phyloP scores from a whole-genome alignment of 2,797 vertebrate species.

The Cossypha caffra region DNA sequence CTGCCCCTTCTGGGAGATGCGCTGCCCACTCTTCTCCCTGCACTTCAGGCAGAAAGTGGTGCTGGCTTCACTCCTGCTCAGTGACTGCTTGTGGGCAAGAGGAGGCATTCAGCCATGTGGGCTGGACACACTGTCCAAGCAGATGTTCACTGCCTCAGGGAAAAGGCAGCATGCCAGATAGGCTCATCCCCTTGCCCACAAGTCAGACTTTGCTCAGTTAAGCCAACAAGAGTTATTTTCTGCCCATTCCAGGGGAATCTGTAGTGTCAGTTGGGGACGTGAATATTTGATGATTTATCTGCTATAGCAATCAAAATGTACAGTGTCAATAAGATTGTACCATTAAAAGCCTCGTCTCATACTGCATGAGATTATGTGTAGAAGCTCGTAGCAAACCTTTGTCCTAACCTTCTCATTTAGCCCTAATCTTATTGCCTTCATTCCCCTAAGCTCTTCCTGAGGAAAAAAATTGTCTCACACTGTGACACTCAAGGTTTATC shows the following conservation, averaged over 20 bases:
- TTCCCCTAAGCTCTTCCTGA: neutral
- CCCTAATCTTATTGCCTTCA: neutral
- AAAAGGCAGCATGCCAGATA: neutral
- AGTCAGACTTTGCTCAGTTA: neutral
- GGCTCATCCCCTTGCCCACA: neutral
- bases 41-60: neutral
- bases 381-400: neutral
- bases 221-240: neutral
- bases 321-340: neutral
- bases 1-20: accelerated
- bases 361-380: neutral
- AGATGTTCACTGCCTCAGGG: neutral
- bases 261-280: neutral
- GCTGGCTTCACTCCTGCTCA: neutral
- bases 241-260: neutral
- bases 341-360: neutral
- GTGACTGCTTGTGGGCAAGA: neutral
- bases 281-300: neutral
- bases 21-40: neutral
- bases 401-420: neutral
- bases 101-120: neutral
- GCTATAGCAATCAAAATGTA: neutral
- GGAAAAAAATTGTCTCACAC: neutral
- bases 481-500: neutral
- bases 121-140: neutral